Percentiles rank a stretch among this genome's conserved stretches.
Evolutionary conservation across 1,140 invertebrate genomes (phyloP).

Genomic region (Aplysia californica): DNA sequence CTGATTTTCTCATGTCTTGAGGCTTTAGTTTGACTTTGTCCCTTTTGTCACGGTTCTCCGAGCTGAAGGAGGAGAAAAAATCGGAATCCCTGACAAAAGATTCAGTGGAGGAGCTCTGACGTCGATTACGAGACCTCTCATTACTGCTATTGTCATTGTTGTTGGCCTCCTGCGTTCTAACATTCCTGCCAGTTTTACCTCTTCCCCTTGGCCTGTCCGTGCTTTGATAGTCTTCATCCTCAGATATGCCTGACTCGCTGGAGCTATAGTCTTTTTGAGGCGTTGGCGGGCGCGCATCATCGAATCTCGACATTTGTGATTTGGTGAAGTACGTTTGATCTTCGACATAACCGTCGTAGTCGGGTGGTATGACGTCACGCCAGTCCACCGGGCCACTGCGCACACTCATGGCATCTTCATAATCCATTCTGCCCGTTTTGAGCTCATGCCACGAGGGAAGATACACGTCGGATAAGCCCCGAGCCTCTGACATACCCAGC

Average conservation of each 20-base stretch:
- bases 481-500: neutral
- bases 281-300: neutral
- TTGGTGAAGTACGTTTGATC: neutral
- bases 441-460: neutral
- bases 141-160: conserved; percentile 1
- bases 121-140: neutral
- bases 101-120: conserved; percentile 29
- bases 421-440: neutral
- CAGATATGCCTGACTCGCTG: conserved; percentile 37
- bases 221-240: neutral
- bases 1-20: no score
- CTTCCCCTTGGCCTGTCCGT: neutral
- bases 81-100: conserved; percentile 34
- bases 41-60: neutral
- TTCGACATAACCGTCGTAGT: neutral
- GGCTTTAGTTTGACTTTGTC: no score
- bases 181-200: no score
- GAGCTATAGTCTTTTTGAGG: conserved; percentile 35
- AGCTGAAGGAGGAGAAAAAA: conserved; percentile 27
- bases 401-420: neutral
- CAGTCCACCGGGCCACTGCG: neutral
- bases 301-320: neutral
- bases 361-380: neutral
- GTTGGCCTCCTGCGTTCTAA: neutral
- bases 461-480: neutral